phyloP scores from a whole-genome alignment of 1,140 invertebrate species.

The Aphis craccivora region DNA sequence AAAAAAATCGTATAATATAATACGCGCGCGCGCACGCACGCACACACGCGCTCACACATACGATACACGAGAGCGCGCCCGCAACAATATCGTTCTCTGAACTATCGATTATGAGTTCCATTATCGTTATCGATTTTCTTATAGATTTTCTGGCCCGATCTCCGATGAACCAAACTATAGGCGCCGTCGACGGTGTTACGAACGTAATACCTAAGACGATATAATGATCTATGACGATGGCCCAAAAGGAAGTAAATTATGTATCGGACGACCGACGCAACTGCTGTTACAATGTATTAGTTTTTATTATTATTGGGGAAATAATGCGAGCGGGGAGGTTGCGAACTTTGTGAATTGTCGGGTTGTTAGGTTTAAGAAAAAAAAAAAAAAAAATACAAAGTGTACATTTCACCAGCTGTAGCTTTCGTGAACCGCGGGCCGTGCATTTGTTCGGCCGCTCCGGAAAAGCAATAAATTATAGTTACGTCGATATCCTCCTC shows the following conservation, averaged over 20 bases:
- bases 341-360: not conserved
- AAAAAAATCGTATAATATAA: conserved; percentile 30
- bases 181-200: not conserved
- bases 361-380: no score
- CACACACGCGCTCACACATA: no score
- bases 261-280: not conserved
- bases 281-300: not conserved
- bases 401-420: not conserved
- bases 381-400: not conserved
- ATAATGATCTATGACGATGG: not conserved
- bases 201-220: not conserved
- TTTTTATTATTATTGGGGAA: no score
- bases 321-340: no score
- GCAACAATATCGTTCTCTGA: not conserved
- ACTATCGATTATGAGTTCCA: not conserved
- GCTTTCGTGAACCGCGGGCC: not conserved
- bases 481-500: not conserved
- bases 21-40: not conserved
- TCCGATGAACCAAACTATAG: not conserved
- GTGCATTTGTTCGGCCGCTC: not conserved
- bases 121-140: conserved; percentile 33
- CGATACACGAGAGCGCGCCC: not conserved
- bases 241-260: not conserved
- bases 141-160: not conserved
- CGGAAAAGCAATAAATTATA: not conserved